Evolutionary conservation across 2,113 vertebrate species (phyloP), one percentile per base, ranked within the genome.

Genomic region (Symphodus melops): DNA sequence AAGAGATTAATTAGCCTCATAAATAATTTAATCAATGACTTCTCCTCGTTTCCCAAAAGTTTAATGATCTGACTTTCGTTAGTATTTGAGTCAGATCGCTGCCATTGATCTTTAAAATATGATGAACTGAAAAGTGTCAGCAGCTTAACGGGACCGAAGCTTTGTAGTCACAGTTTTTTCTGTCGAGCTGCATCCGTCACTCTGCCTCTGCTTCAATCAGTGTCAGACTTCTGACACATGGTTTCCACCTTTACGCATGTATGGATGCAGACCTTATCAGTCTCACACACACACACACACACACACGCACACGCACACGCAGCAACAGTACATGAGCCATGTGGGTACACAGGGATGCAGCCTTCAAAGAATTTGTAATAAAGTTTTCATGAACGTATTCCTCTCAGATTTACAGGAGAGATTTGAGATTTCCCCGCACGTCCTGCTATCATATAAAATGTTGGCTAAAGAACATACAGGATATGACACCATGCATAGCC

Each of bases 1-100:
- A 71, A 75, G 68, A 88, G 92, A 94, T 93, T 89, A 93, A 94
- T 93, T 92, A 90, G 76, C 53, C 85, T 69, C 88, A 89, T 94
- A 93, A 93, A 94, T 87, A 87, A 86, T 83, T 79, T 65, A 93
- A 93, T 93, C 91, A 91, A 92, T 91, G 88, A 84, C 87, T 85
- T 64, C 79, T 88, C 86, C 88, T 87, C 84, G 56, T 91, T 89
- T 89, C 79, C 85, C 68, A 70, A 91, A 91, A 87, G 81, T 93
- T 92, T 91, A 93, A 94, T 88, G 92, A 90, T 88, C 79, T 80
- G 72, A 60, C 17, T 82, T 90, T 89, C 33, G 82, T 93, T 91
- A 87, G 92, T 82, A 87, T 92, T 90, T 83, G 84, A 91, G 86
- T 90, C 91, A 88, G 87, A 89, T 87, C 36, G 49, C 9, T 33